Evolutionary conservation across 2,113 vertebrate species (phyloP), one percentile per base, ranked within the genome.

Genomic region (Picathartes gymnocephalus): DNA sequence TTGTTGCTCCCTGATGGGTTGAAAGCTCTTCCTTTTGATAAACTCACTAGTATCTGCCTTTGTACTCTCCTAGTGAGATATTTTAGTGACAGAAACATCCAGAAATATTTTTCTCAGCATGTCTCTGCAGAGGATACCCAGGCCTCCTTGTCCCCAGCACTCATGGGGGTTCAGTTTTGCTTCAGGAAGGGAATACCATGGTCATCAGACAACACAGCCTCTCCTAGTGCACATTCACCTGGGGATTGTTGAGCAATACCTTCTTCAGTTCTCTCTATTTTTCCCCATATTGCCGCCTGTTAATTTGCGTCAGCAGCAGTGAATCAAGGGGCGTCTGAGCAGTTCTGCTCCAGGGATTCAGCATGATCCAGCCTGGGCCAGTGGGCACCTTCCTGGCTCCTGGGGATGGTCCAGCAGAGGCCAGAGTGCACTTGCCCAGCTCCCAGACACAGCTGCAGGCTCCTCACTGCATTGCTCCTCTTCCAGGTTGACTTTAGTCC

Each of bases 1-100:
- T 20, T 71, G 64, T 90, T 96, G 64, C 44, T 93, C 30, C 92
- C 82, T 90, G 90, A 87, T 87, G 92, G 45, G 72, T 51, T 95
- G 82, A 94, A 96, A 94, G 64, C 80, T 73, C 68, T 82, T 77
- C 57, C 68, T 88, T 94, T 93, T 58, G 47, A 96, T 93, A 93
- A 95, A 90, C 51, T 78, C 51, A 42, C 42, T 39, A 65, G 47
- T 68, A 81, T 71, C 65, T 91, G 65, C 71, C 82, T 97, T 93
- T 93, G 72, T 92, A 71, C 76, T 77, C 56, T 83, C 42, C 30
- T 51, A 66, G 64, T 16, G 76, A 93, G 76, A 73, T 61, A 94
- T 61, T 88, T 82, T 35, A 80, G 45, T 47, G 50, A 53, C 27
- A 69, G 66, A 93, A 90, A 86, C 58, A 88, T 48, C 58, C 58